Evolutionary conservation across 2,113 vertebrate species (phyloP), one percentile per base, ranked within the genome.

Genomic region (Oenanthe oenanthe): DNA sequence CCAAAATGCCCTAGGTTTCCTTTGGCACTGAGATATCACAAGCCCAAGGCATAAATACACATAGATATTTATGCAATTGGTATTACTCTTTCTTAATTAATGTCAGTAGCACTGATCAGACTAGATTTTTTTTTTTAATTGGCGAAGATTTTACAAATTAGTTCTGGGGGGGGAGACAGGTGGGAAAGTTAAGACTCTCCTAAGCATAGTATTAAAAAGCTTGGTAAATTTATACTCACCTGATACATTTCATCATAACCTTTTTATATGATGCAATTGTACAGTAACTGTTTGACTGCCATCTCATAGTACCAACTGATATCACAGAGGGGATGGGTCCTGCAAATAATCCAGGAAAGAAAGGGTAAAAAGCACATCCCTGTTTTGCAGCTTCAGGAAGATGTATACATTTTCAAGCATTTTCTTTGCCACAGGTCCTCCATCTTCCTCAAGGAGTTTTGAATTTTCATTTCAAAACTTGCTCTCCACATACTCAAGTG

Each of bases 401-500:
- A 73, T 13, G 6, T 3, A 67, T 6, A 53, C 8, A 16, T 61
- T 89, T 60, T 36, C 36, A 68, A 63, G 29, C 48, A 75, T 36
- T 26, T 73, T 66, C 85, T 50, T 89, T 73, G 28, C 45, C 38
- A 42, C 51, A 75, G 53, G 32, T 75, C 21, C 36, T 89, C 54
- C 10, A 26, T 48, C n/a, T 11, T 84, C 51, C 66, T 88, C 48
- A 57, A 89, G 40, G 0, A 79, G 53, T 53, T 85, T 6, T 72
- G 48, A 68, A 75, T 79, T 93, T 61, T 94, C 31, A 67, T 65
- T 85, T 77, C 53, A 50, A 68, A 83, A 66, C 60, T 76, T 83
- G 67, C 51, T 86, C 65, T 67, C 65, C 5, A 5, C 28, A 22
- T 18, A 16, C 17, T 29, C 13, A 60, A 76, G 51, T n/a, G 51